Evolutionary conservation across 2,797 vertebrate species (phyloP).

Genomic region (Onychomys torridus): DNA sequence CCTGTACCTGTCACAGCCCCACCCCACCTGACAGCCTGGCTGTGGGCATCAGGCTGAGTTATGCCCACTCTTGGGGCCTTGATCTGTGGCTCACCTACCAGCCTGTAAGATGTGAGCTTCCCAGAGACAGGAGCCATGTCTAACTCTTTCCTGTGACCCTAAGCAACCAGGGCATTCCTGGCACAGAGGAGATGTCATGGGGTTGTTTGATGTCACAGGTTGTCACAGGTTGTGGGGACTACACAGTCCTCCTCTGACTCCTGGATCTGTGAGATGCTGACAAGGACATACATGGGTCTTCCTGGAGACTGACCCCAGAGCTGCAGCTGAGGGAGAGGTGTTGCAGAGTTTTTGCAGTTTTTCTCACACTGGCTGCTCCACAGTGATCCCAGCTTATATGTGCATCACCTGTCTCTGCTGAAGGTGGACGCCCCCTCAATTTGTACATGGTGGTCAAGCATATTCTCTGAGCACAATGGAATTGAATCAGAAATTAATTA

Average conservation of each 20-base stretch:
- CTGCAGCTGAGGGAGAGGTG: neutral
- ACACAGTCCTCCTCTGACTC: neutral
- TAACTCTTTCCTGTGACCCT: neutral
- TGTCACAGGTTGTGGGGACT: neutral
- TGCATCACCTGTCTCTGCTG: neutral
- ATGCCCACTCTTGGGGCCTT: neutral
- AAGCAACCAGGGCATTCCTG: neutral
- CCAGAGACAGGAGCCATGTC: neutral
- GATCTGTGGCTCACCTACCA: neutral
- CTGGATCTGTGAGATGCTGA: neutral
- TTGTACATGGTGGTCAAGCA: neutral
- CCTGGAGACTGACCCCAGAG: neutral
- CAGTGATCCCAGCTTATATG: too few species aligned
- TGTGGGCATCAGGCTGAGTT: neutral
- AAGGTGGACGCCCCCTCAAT: neutral
- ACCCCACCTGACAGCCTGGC: neutral
- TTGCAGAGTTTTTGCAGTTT: neutral
- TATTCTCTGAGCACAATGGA: neutral
- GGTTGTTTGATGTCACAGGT: neutral
- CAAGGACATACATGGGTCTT: neutral
- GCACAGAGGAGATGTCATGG: neutral
- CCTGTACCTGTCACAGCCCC: neutral
- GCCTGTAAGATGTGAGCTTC: neutral
- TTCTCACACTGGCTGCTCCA: neutral
- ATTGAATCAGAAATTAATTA: conserved; percentile 51